A percentile compares a stretch with the other conserved stretches of the same genome.
Evolutionary conservation across 2,113 vertebrate genomes (phyloP).

Genomic region (Chaetura pelagica): DNA sequence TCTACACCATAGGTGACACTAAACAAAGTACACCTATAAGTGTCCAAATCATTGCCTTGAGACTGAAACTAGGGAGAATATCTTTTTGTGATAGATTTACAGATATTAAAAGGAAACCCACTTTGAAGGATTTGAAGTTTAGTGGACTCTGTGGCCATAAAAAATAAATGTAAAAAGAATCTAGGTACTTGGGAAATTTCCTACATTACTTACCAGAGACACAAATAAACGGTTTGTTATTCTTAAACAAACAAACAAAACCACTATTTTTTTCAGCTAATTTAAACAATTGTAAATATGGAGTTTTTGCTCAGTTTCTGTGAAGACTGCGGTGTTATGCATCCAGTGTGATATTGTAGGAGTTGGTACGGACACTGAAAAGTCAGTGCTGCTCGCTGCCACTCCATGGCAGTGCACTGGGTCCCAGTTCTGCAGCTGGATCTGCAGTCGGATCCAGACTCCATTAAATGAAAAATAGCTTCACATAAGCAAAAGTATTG

Average conservation of each 20-base stretch:
- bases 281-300: slow-evolving; percentile 22
- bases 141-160: neutral
- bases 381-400: neutral
- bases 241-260: neutral
- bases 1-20: slow-evolving; percentile 78
- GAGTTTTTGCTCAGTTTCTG: neutral
- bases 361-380: neutral
- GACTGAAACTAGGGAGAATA: slow-evolving; percentile 80
- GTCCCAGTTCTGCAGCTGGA: neutral
- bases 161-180: slow-evolving; percentile 48
- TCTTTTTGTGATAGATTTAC: slow-evolving; percentile 89
- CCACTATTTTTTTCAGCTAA: neutral
- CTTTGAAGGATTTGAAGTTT: slow-evolving; percentile 65
- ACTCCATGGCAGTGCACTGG: neutral
- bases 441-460: neutral
- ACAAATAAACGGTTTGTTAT: slow-evolving; percentile 25
- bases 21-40: slow-evolving; percentile 86
- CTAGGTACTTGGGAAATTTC: neutral
- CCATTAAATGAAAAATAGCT: neutral
- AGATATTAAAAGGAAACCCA: slow-evolving; percentile 73
- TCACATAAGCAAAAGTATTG: neutral
- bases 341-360: neutral
- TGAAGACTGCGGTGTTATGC: neutral
- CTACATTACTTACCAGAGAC: slow-evolving; percentile 2
- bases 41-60: slow-evolving; percentile 87